Base-by-base conservation (phyloP, 2,113 vertebrate species). In the Oncorhynchus gorbuscha region DNA sequence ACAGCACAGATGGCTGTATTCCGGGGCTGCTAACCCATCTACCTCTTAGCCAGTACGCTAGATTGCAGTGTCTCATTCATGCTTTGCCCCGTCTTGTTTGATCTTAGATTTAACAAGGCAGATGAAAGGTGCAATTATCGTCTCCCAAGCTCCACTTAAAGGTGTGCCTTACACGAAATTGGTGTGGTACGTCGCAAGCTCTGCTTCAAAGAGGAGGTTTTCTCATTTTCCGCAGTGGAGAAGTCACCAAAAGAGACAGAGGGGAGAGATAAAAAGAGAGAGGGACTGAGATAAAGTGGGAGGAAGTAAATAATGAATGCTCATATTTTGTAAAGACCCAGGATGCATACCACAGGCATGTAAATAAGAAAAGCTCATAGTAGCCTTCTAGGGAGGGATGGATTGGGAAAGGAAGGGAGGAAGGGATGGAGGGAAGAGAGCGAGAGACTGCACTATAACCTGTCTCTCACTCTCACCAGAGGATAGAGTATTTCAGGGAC, bases 241-340 rank as follows among this genome's bases (percentile, higher is more conserved):
- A 73, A 73, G 71, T 81, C 35, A 72, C 18, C 11, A 8, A 78
- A 81, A 82, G 68, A 82, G 65, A 79, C 81, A 70, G 73, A 81
- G 20, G 75, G 69, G 80, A 70, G 74, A 80, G 39, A 45, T 45
- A 45, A 45, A 45, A 45, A 12, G 76, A 69, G 72, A 77, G 84
- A 76, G 69, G 79, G 76, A 49, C 73, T 79, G 73, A 75, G 79
- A 84, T 81, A 79, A 71, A 78, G 72, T 67, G 70, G 80, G 72
- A 73, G 81, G n/a, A 80, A 79, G 64, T 84, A 84, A 86, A 83
- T 88, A 87, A 88, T 88, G 77, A 89, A 90, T 86, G 69, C 2
- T 68, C 82, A 78, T 85, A 73, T 90, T 87, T 82, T 85, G 84
- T 82, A 83, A 82, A 84, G 81, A 55, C 74, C 79, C 61, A 59